These are phyloP conservation scores for Bucco capensis DNA, from an alignment of 2,113 vertebrate species.

Conservation along the genomic window DNA sequence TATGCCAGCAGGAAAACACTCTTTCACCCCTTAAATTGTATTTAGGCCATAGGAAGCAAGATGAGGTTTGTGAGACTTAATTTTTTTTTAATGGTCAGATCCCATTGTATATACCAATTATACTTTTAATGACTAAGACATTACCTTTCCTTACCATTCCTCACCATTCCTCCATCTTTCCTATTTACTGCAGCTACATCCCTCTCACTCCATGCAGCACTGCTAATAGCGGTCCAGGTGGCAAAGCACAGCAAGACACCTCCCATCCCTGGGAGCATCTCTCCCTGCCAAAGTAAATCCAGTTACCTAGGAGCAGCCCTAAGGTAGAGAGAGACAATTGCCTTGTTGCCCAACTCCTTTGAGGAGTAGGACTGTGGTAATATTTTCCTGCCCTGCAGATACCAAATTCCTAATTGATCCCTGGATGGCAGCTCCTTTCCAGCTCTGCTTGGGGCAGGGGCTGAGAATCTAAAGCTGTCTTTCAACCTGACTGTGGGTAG, in stretches of 20 bases:
- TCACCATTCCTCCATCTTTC: background rate
- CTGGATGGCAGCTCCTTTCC: background rate
- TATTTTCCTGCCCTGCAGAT: background rate
- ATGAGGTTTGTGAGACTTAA: background rate
- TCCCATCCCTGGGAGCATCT: background rate
- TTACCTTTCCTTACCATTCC: background rate
- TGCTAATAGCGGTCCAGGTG: rapidly evolving
- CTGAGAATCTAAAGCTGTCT: background rate
- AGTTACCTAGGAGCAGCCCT: background rate
- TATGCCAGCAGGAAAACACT: background rate
- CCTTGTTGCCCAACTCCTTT: background rate
- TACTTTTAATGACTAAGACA: background rate
- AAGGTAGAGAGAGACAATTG: background rate
- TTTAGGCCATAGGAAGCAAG: background rate
- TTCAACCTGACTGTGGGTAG: background rate
- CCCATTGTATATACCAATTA: background rate
- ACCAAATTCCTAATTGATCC: background rate
- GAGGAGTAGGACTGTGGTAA: background rate
- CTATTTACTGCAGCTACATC: rapidly evolving
- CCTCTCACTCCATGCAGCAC: rapidly evolving
- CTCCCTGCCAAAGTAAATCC: background rate
- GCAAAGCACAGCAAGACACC: background rate
- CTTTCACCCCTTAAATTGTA: background rate
- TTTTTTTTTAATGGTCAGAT: background rate
- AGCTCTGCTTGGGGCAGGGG: background rate